Percentiles rank a stretch among this genome's conserved stretches.
Evolutionary conservation across 1,140 invertebrate genomes (phyloP).

Genomic region (Caerostris extrusa): DNA sequence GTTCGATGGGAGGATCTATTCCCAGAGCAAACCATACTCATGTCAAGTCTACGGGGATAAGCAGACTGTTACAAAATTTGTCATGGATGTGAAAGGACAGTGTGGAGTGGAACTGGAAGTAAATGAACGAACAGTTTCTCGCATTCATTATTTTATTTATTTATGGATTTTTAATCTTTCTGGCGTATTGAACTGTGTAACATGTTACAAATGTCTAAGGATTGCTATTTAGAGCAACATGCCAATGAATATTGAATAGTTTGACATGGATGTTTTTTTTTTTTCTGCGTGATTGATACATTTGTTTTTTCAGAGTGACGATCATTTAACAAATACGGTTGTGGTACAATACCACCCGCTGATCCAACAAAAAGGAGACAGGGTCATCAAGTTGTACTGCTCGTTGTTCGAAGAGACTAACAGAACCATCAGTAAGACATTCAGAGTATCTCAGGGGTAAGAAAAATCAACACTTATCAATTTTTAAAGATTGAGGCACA

Average conservation of each 20-base stretch:
- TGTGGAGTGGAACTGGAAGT: constrained; percentile 72
- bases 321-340: constrained; percentile 82
- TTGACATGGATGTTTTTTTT: not conserved
- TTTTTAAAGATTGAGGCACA: too few relatives aligned
- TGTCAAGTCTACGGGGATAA: constrained; percentile 83
- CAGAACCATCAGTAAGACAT: constrained; percentile 81
- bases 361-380: constrained; percentile 84
- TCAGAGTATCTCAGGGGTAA: constrained; percentile 80
- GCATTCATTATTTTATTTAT: not conserved
- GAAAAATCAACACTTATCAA: not conserved
- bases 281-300: not conserved
- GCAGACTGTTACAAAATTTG: constrained; percentile 81
- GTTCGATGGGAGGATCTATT: constrained; percentile 82
- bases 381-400: constrained; percentile 84
- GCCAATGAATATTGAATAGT: not conserved
- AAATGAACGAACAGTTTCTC: too few relatives aligned
- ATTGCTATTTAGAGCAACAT: not conserved
- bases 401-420: constrained; percentile 81
- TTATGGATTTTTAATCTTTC: constrained; percentile 20
- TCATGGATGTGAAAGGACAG: constrained; percentile 80
- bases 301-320: constrained; percentile 78
- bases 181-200: too few relatives aligned
- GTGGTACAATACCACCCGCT: constrained; percentile 85
- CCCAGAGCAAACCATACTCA: constrained; percentile 77
- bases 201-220: not conserved